Evolutionary conservation across 2,113 vertebrate species (phyloP).

Genomic region (Esox niger): DNA sequence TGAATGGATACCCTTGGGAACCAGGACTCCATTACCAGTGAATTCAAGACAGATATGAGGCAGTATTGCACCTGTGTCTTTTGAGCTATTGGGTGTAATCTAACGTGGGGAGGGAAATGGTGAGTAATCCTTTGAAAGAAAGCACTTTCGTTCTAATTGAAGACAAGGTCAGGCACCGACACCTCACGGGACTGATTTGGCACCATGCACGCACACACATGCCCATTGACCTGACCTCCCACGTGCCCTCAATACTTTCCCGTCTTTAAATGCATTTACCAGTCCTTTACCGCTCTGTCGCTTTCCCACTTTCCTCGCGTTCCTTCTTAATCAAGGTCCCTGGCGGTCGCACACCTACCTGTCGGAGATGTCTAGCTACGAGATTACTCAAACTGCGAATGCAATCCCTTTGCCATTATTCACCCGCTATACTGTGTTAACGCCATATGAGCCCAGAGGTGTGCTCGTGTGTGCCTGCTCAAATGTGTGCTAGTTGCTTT

Average conservation of each 20-base stretch:
- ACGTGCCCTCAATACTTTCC: neutral
- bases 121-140: neutral
- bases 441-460: neutral
- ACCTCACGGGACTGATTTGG: neutral
- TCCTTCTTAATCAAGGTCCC: neutral
- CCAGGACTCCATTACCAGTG: too few species aligned
- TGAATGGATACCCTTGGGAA: slow-evolving; percentile 10
- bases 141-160: neutral
- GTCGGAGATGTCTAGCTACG: slow-evolving; percentile 41
- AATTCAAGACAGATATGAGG: too few species aligned
- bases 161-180: neutral
- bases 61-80: too few species aligned
- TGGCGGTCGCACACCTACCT: slow-evolving; percentile 25
- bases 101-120: too few species aligned
- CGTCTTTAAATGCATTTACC: neutral
- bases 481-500: neutral
- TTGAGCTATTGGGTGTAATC: too few species aligned
- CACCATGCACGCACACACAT: neutral
- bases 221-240: neutral
- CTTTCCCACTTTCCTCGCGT: neutral
- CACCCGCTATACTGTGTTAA: slow-evolving; percentile 9
- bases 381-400: slow-evolving; percentile 46
- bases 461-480: neutral
- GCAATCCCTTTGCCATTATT: slow-evolving; percentile 3
- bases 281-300: too few species aligned